phyloP scores from a whole-genome alignment of 2,113 vertebrate species.

The Electrona antarctica region DNA sequence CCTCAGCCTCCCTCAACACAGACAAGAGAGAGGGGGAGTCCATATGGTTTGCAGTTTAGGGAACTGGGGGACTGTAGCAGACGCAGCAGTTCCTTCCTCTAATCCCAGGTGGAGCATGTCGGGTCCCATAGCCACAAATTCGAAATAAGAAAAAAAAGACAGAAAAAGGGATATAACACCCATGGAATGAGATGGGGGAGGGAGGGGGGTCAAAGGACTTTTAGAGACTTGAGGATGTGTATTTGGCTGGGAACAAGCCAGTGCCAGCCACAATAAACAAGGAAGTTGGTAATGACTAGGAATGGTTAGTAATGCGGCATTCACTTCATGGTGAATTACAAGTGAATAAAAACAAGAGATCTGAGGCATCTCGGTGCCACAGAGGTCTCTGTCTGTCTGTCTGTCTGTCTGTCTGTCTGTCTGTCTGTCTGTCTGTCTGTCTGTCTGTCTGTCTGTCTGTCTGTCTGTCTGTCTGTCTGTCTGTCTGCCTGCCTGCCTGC shows the following conservation, averaged over 20 bases:
- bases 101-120: slow-evolving; percentile 49
- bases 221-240: slow-evolving; percentile 36
- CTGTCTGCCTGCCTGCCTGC: no score
- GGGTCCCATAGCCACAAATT: slow-evolving; percentile 22
- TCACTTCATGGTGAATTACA: slow-evolving; percentile 30
- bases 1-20: slow-evolving; percentile 28
- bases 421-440: not conserved
- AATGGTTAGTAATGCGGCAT: not conserved
- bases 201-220: slow-evolving; percentile 41
- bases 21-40: slow-evolving; percentile 23
- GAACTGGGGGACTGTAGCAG: slow-evolving; percentile 34
- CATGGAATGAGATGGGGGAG: slow-evolving; percentile 18
- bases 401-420: not conserved
- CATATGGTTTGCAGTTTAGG: slow-evolving; percentile 71
- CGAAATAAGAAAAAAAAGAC: slow-evolving; percentile 7
- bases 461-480: not conserved
- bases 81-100: slow-evolving; percentile 57
- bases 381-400: not conserved
- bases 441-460: not conserved
- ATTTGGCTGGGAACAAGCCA: not conserved
- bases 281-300: slow-evolving; percentile 25
- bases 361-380: slow-evolving; percentile 27
- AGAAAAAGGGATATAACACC: slow-evolving; percentile 39
- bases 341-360: slow-evolving; percentile 24
- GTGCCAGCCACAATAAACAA: slow-evolving; percentile 38